Conservation (phyloP, 2,113 vertebrate genomes). For the Hemiprocne comata region DNA sequence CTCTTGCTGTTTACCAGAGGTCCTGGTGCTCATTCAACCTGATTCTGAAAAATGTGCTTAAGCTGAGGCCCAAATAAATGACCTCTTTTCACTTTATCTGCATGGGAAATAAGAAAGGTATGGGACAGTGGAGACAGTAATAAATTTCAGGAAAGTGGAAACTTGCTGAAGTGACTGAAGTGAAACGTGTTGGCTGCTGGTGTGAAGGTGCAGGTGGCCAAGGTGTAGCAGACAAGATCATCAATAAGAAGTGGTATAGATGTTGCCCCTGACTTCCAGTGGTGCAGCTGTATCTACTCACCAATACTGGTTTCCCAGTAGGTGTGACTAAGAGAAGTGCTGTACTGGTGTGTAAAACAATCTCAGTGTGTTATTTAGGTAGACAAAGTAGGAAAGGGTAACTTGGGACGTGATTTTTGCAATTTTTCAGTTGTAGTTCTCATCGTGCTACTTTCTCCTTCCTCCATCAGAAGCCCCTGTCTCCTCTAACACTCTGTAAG, state of each 20-base stretch:
- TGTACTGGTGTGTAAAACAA: no score
- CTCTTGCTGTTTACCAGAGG: neutral
- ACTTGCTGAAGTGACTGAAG: neutral
- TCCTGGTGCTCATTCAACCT: neutral
- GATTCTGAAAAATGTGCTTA: neutral
- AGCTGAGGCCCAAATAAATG: accelerated
- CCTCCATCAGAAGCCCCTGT: neutral
- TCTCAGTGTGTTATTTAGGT: neutral
- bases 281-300: accelerated
- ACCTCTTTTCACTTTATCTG: no score
- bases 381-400: neutral
- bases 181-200: accelerated
- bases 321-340: neutral
- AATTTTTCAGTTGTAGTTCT: neutral
- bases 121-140: accelerated
- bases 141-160: accelerated
- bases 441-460: neutral
- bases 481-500: neutral
- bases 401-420: neutral
- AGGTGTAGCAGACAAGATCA: neutral
- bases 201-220: neutral
- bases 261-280: accelerated
- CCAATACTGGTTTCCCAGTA: accelerated
- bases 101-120: accelerated
- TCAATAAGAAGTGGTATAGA: accelerated